phyloP scores from a whole-genome alignment of 1,140 invertebrate species.

The Hyposmocoma kahamanoa region DNA sequence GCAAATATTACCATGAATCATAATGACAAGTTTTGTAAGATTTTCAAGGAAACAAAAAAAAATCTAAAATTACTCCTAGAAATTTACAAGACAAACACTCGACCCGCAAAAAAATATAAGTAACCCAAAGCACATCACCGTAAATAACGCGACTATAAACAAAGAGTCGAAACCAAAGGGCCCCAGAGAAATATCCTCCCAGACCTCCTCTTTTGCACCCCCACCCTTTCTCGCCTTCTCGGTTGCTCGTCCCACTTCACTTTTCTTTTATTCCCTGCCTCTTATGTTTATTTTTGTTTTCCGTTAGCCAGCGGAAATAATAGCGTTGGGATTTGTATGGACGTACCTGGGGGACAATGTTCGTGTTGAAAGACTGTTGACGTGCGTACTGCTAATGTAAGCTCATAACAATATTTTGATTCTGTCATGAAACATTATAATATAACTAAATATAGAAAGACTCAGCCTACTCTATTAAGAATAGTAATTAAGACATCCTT shows the following conservation, averaged over 20 bases:
- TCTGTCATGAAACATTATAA: too few relatives aligned
- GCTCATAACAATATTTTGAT: too few relatives aligned
- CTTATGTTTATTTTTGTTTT: slow-evolving; percentile 70
- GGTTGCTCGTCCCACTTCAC: slow-evolving; percentile 63
- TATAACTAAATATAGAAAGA: too few relatives aligned
- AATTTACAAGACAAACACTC: slow-evolving; percentile 15
- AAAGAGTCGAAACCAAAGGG: slow-evolving; percentile 24
- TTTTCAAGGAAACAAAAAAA: too few relatives aligned
- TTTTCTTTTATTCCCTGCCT: slow-evolving; percentile 65
- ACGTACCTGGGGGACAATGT: slow-evolving; percentile 13
- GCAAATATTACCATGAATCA: too few relatives aligned
- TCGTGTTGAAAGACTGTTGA: too few relatives aligned
- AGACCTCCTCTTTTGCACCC: slow-evolving; percentile 13
- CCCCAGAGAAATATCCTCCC: background rate
- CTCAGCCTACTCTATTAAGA: too few relatives aligned
- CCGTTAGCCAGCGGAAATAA: slow-evolving; percentile 66
- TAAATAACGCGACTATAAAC: slow-evolving; percentile 55
- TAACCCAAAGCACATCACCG: slow-evolving; percentile 31
- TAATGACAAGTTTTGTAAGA: too few relatives aligned
- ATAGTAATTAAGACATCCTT: too few relatives aligned
- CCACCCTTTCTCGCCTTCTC: slow-evolving; percentile 34
- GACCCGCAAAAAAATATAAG: background rate
- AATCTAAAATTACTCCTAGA: too few relatives aligned
- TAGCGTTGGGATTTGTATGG: slow-evolving; percentile 41
- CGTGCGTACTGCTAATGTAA: too few relatives aligned